Evolutionary conservation across 2,113 vertebrate species (phyloP).

Genomic region (Phaethon lepturus): DNA sequence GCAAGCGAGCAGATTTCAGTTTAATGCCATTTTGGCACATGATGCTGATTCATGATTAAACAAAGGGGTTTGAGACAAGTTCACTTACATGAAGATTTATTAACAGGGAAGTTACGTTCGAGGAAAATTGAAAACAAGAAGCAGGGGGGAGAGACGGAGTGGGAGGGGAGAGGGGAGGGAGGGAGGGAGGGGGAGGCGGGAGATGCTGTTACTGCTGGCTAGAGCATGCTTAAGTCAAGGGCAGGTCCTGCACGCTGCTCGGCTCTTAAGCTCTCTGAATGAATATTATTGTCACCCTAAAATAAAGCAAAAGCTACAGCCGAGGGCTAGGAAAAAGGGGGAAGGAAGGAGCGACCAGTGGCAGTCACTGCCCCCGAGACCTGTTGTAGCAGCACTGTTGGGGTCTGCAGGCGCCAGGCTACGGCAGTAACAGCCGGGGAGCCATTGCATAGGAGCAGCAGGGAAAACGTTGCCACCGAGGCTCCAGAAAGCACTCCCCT

Average conservation of each 20-base stretch:
- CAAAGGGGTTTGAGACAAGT: not conserved
- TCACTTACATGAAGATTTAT: not conserved
- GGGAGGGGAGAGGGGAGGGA: not conserved
- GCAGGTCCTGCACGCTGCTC: not conserved
- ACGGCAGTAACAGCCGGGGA: fast-evolving
- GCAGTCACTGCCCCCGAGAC: fast-evolving
- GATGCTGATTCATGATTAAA: not conserved
- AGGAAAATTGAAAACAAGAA: not conserved
- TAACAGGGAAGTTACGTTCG: not conserved
- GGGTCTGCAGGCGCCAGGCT: not conserved
- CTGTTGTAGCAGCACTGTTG: not conserved
- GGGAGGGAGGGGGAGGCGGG: fast-evolving
- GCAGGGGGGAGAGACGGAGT: fast-evolving
- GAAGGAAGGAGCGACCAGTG: not conserved
- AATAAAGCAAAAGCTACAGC: not conserved
- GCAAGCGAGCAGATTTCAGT: not conserved
- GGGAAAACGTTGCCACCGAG: not conserved
- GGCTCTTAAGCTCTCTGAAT: not conserved
- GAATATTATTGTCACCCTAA: not conserved
- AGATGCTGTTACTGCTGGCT: not conserved
- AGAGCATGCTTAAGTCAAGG: not conserved
- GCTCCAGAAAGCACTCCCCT: not conserved
- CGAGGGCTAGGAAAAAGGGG: not conserved
- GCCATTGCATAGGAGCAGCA: not conserved
- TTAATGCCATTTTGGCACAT: not conserved